phyloP scores from a whole-genome alignment of 2,113 vertebrate genomes.

The Halichoerus grypus region DNA sequence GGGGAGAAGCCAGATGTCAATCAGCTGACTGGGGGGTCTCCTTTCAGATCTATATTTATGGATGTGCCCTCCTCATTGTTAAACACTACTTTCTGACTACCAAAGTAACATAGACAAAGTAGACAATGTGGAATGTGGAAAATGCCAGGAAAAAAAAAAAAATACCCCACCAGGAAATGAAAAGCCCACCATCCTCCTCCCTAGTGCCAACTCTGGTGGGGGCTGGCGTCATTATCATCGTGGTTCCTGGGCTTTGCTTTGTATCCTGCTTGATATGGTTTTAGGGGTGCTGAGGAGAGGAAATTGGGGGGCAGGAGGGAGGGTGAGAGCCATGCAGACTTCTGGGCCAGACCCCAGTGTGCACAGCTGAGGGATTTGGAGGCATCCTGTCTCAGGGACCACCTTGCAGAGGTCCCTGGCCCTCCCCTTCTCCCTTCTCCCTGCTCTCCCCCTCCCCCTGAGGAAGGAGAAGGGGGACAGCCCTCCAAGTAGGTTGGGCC shows the following conservation, averaged over 20 bases:
- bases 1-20: not conserved
- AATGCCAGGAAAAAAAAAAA: not conserved
- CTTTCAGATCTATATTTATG: not conserved
- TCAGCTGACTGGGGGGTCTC: too few relatives aligned
- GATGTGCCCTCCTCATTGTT: not conserved
- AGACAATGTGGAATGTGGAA: not conserved
- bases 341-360: not conserved
- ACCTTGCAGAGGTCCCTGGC: accelerated
- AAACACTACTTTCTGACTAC: not conserved
- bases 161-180: not conserved
- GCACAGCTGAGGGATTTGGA: not conserved
- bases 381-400: not conserved
- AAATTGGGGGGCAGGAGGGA: not conserved
- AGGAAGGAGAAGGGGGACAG: not conserved
- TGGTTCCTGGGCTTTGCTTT: not conserved
- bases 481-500: accelerated
- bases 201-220: not conserved
- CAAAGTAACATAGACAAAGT: not conserved
- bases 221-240: not conserved
- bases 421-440: accelerated
- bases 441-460: accelerated
- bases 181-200: not conserved
- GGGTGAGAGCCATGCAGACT: not conserved
- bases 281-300: not conserved
- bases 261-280: not conserved